A percentile compares a stretch with the other conserved stretches of the same genome.
These are phyloP conservation scores for Diprion similis DNA, from an alignment of 1,140 invertebrate genomes.

Conservation along the genomic window DNA sequence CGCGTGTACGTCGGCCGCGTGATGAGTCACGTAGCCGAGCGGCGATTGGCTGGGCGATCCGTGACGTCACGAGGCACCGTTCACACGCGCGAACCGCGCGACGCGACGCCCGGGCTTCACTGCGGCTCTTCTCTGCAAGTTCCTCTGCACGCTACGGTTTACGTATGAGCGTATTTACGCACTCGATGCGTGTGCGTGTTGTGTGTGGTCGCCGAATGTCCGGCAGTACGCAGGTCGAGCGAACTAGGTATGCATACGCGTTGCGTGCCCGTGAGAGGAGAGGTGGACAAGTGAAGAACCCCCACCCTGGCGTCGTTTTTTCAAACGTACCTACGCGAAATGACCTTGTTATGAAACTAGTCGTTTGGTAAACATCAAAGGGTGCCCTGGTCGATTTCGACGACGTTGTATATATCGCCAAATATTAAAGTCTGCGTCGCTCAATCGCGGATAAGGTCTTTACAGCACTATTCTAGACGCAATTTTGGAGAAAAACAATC, in stretches of 20 bases:
- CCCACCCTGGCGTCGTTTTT: background rate
- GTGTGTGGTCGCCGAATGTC: background rate
- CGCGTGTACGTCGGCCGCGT: background rate
- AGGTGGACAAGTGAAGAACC: background rate
- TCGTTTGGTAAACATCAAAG: background rate
- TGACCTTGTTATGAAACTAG: background rate
- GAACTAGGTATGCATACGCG: background rate
- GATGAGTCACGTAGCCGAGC: background rate
- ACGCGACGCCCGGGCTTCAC: too few species aligned
- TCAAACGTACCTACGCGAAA: background rate
- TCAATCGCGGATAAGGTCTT: too few species aligned
- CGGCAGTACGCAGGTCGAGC: background rate
- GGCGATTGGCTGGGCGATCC: background rate
- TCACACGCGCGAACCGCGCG: background rate
- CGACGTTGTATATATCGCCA: too few species aligned
- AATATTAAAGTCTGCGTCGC: too few species aligned
- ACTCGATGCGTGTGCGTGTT: background rate
- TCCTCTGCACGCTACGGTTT: too few species aligned
- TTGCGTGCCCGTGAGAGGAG: background rate
- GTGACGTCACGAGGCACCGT: constrained; percentile 6
- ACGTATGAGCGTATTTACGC: background rate
- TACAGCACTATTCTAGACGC: too few species aligned
- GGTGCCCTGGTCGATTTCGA: too few species aligned
- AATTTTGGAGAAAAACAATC: too few species aligned
- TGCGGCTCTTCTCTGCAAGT: too few species aligned